phyloP scores from a whole-genome alignment of 2,113 vertebrate genomes.

The Thinocorus orbignyianus region DNA sequence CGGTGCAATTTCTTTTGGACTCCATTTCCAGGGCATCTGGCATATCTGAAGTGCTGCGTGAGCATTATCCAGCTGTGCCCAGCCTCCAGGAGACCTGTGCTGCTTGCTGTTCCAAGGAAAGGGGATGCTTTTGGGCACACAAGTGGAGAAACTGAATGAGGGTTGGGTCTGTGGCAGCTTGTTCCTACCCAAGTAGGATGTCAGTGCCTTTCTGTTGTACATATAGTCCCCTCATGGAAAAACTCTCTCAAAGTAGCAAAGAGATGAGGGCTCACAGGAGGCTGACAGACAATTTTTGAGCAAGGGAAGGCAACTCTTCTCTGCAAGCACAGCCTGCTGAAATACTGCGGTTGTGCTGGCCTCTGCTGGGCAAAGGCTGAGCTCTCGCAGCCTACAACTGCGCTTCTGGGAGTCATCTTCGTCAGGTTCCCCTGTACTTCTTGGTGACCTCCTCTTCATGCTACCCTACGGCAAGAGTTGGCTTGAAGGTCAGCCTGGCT shows the following conservation, averaged over 20 bases:
- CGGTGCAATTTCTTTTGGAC: neutral
- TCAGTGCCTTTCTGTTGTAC: neutral
- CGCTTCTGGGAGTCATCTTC: neutral
- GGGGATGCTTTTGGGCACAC: neutral
- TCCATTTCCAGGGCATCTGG: neutral
- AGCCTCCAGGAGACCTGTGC: neutral
- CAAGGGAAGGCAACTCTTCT: neutral
- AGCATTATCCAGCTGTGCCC: neutral
- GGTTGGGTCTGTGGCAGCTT: neutral
- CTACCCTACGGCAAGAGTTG: neutral
- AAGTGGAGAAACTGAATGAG: neutral
- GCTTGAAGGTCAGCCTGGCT: neutral
- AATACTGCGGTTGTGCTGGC: constrained; percentile 5
- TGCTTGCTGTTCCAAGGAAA: neutral
- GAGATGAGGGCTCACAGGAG: neutral
- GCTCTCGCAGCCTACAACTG: neutral
- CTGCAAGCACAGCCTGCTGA: neutral
- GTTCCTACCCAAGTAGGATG: neutral
- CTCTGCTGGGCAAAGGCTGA: constrained; percentile 39
- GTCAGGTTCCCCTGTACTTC: accelerated
- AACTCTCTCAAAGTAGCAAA: neutral
- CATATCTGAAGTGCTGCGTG: neutral
- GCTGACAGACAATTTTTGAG: neutral
- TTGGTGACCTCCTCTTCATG: neutral
- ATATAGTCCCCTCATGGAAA: neutral